These are phyloP conservation scores for Diachrysia chrysitis DNA, from an alignment of 2,888 invertebrate genomes.

Conservation along the genomic window DNA sequence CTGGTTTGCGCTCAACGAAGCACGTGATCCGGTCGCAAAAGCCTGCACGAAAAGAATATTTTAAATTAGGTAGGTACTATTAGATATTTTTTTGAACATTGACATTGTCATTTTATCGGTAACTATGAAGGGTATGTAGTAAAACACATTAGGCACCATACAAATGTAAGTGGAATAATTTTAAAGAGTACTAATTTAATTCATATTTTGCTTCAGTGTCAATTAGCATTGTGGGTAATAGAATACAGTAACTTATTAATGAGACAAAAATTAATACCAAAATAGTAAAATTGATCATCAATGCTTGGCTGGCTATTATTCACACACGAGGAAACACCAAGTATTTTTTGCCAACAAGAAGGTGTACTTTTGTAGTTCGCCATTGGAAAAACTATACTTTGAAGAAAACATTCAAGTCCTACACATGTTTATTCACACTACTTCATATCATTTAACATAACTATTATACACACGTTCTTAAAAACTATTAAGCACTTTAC, in stretches of 20 bases:
- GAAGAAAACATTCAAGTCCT: background rate
- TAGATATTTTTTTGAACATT: background rate
- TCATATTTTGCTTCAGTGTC: too few species aligned
- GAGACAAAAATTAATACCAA: background rate
- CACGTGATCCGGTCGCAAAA: slow-evolving; percentile 16
- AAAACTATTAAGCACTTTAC: slow-evolving; percentile 16
- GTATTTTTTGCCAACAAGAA: background rate
- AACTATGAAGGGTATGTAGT: background rate
- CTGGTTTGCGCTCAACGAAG: slow-evolving; percentile 12
- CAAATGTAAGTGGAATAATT: too few species aligned
- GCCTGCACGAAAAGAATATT: background rate
- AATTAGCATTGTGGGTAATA: too few species aligned
- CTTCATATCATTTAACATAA: background rate
- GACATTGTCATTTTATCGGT: background rate
- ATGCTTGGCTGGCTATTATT: background rate
- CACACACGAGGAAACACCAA: background rate
- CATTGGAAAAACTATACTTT: background rate
- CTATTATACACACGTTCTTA: slow-evolving; percentile 13
- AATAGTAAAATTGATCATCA: background rate
- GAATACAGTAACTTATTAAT: too few species aligned
- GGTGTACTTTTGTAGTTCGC: background rate
- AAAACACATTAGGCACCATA: too few species aligned
- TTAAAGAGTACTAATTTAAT: too few species aligned
- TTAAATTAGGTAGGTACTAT: background rate
- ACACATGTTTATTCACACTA: background rate